Conservation (phyloP, 2,797 vertebrate genomes). For the Microctenopoma stevenorrisi region DNA sequence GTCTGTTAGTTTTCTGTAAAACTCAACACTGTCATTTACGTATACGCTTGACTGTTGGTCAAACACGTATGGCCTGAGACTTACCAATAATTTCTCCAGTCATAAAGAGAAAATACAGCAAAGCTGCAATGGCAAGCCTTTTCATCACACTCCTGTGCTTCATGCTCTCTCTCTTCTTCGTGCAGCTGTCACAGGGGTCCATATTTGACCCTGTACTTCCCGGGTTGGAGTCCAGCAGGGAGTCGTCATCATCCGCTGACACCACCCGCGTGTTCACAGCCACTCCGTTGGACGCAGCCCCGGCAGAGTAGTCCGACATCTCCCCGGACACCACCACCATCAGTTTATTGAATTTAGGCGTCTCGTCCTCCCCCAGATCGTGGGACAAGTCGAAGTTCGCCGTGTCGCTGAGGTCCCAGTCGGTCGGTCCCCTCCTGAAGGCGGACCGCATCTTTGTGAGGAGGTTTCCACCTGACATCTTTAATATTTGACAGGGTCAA, state of each 20-base stretch:
- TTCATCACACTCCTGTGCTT: conserved; percentile 87
- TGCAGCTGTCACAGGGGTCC: conserved; percentile 89
- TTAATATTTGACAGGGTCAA: not conserved
- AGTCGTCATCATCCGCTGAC: conserved; percentile 86
- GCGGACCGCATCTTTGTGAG: conserved; percentile 76
- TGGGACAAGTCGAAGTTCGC: conserved; percentile 89
- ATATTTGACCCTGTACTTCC: conserved; percentile 70
- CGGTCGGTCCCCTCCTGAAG: conserved; percentile 78
- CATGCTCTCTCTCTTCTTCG: conserved; percentile 79
- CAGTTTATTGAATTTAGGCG: conserved; percentile 89
- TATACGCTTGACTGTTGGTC: not conserved
- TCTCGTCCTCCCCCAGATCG: conserved; percentile 86
- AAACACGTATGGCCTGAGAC: conserved; percentile 21
- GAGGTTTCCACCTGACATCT: conserved; percentile 79
- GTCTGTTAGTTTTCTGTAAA: too few relatives aligned
- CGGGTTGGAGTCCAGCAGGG: conserved; percentile 81
- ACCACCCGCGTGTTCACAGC: conserved; percentile 83
- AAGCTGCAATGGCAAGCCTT: conserved; percentile 86
- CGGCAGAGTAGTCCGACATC: conserved; percentile 78
- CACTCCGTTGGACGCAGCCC: conserved; percentile 76
- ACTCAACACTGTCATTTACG: too few relatives aligned
- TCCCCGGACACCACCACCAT: conserved; percentile 92
- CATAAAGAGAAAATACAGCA: conserved; percentile 95
- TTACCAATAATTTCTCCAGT: conserved; percentile 93
- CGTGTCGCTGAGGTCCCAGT: conserved; percentile 89